Percentiles rank a stretch among this genome's conserved stretches.
phyloP scores from a whole-genome alignment of 2,797 vertebrate species.

The Triplophysa yarkandensis region DNA sequence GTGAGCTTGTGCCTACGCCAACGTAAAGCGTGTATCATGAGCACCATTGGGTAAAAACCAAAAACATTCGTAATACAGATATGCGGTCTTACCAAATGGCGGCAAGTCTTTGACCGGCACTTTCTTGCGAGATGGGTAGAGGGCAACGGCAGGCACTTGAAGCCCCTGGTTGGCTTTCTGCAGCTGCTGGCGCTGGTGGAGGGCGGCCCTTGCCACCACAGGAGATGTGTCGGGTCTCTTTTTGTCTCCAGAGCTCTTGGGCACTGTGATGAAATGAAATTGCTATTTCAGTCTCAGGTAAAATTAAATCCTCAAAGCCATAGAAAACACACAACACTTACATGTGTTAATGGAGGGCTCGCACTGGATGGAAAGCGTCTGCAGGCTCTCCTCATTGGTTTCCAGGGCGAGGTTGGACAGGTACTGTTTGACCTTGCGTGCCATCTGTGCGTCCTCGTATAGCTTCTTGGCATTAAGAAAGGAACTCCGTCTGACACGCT shows the following conservation, averaged over 20 bases:
- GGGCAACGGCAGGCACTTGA: slow-evolving; percentile 91
- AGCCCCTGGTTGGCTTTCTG: slow-evolving; percentile 86
- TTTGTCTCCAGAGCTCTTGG: slow-evolving; percentile 88
- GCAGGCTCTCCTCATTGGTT: slow-evolving; percentile 95
- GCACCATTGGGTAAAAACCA: too few species aligned
- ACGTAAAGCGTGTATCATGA: not conserved
- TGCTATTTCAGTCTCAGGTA: too few species aligned
- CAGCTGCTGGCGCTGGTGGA: slow-evolving; percentile 84
- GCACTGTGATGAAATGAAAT: slow-evolving; percentile 80
- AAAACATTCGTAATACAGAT: not conserved
- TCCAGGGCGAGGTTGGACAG: slow-evolving; percentile 92
- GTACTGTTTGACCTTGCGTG: slow-evolving; percentile 96
- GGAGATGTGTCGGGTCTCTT: slow-evolving; percentile 93
- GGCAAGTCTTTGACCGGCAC: slow-evolving; percentile 95
- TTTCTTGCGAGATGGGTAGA: slow-evolving; percentile 95
- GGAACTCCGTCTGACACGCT: slow-evolving; percentile 95
- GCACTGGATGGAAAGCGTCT: slow-evolving; percentile 91
- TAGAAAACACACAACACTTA: slow-evolving; percentile 74
- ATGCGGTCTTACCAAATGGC: slow-evolving; percentile 86
- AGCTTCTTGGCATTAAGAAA: slow-evolving; percentile 99
- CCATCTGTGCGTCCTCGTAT: slow-evolving; percentile 99
- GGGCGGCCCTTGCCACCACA: slow-evolving; percentile 87
- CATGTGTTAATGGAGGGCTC: slow-evolving; percentile 93
- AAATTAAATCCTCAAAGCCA: too few species aligned
- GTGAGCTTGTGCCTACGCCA: slow-evolving; percentile 90